A percentile compares a stretch with the other conserved stretches of the same genome.
Conservation (phyloP, 1,140 invertebrate genomes). For the Spodoptera litura region DNA sequence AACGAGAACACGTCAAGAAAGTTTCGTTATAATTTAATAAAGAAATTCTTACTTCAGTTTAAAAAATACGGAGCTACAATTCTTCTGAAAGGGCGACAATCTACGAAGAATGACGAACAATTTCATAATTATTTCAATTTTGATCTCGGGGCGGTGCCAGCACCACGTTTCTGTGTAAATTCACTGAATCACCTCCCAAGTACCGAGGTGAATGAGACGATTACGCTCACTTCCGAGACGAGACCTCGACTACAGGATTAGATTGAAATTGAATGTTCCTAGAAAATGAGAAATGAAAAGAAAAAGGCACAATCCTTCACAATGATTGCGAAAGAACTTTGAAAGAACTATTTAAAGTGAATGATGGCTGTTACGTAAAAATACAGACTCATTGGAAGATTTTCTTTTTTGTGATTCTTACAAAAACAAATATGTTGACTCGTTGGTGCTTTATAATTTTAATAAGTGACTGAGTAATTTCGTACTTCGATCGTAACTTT, state of each 20-base stretch:
- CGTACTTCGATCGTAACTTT: too few relatives aligned
- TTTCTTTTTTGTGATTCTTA: neutral
- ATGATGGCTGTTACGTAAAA: slow-evolving; percentile 9
- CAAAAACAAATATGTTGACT: neutral
- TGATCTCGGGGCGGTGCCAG: slow-evolving; percentile 56
- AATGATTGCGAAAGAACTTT: slow-evolving; percentile 20
- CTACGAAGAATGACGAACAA: slow-evolving; percentile 18
- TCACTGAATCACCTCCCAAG: slow-evolving; percentile 46
- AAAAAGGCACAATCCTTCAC: slow-evolving; percentile 10
- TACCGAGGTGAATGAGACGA: slow-evolving; percentile 53
- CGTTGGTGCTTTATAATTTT: neutral
- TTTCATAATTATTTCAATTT: slow-evolving; percentile 51
- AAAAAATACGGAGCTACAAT: neutral
- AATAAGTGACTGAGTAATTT: neutral
- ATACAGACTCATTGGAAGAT: slow-evolving; percentile 4
- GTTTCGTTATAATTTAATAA: neutral
- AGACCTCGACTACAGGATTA: slow-evolving; percentile 62
- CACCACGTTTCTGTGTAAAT: slow-evolving; percentile 62
- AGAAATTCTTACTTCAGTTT: slow-evolving; percentile 12
- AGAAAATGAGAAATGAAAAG: slow-evolving; percentile 47
- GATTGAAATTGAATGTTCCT: slow-evolving; percentile 71
- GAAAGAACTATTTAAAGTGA: slow-evolving; percentile 17
- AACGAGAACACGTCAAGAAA: neutral
- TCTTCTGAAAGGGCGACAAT: neutral
- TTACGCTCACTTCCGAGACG: slow-evolving; percentile 54